Evolutionary conservation across 2,888 invertebrate species (phyloP).

Genomic region (Incurvaria masculella): DNA sequence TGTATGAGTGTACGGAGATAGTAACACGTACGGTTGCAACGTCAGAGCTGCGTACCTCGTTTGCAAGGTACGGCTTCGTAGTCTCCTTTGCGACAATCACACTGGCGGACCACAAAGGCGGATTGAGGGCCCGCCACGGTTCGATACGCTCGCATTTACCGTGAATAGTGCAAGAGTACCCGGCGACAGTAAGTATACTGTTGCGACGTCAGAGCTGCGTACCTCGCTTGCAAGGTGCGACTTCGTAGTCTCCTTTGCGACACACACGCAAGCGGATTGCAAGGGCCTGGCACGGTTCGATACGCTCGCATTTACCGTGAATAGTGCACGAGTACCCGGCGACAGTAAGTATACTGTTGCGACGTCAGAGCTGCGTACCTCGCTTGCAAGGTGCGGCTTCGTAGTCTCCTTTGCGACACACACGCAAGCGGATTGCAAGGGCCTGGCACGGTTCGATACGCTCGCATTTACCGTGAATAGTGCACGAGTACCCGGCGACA

Average conservation of each 20-base stretch:
- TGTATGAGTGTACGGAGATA: too few relatives aligned
- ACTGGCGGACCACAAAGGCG: constrained; percentile 94
- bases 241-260: constrained; percentile 88
- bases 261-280: constrained; percentile 97
- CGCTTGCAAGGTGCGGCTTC: constrained; percentile 93
- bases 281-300: constrained; percentile 91
- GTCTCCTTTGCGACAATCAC: constrained; percentile 92
- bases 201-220: constrained; percentile 22
- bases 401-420: too few relatives aligned
- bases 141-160: constrained; percentile 87
- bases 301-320: constrained; percentile 86
- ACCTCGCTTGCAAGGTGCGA: constrained; percentile 95
- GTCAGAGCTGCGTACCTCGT: constrained; percentile 64
- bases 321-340: too few relatives aligned
- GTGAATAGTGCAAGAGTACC: constrained; percentile 92
- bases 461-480: too few relatives aligned
- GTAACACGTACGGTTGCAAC: too few relatives aligned
- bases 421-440: too few relatives aligned
- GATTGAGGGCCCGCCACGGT: constrained; percentile 91
- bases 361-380: constrained; percentile 57
- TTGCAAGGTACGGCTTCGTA: constrained; percentile 94
- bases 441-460: too few relatives aligned
- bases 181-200: too few relatives aligned
- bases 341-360: too few relatives aligned
- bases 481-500: too few relatives aligned